phyloP scores from a whole-genome alignment of 2,888 invertebrate genomes.

The Synergus laeviventris region DNA sequence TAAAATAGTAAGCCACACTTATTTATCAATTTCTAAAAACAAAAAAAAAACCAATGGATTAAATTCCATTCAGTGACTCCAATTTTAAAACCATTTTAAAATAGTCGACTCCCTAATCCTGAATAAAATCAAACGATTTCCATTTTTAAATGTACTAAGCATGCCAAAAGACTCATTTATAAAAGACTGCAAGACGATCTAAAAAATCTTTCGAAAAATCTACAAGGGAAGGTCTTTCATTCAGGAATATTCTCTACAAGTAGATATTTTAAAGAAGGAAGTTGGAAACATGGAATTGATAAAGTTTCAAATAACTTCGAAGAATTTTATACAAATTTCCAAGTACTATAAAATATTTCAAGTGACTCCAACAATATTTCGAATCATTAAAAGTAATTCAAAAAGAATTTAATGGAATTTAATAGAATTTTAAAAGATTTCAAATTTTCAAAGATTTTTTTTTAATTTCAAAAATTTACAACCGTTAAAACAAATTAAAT shows the following conservation, averaged over 20 bases:
- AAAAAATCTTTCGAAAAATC: neutral
- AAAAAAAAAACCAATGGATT: neutral
- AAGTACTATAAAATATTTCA: too few species aligned
- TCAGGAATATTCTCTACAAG: neutral
- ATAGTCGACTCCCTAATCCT: neutral
- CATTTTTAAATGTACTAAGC: slow-evolving; percentile 9
- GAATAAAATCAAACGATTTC: neutral
- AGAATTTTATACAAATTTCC: too few species aligned
- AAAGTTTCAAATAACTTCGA: too few species aligned
- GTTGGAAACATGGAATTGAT: too few species aligned
- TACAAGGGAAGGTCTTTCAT: neutral
- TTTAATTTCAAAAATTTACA: too few species aligned
- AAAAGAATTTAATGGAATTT: too few species aligned
- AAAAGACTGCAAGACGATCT: neutral
- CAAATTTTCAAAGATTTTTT: too few species aligned
- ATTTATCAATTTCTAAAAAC: neutral
- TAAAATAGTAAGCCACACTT: neutral
- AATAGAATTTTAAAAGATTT: too few species aligned
- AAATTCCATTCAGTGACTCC: neutral
- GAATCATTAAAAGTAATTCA: too few species aligned
- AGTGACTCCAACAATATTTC: too few species aligned
- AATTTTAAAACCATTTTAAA: neutral
- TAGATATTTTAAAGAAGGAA: neutral
- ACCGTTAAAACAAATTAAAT: too few species aligned
- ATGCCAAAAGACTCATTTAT: slow-evolving; percentile 28